These are phyloP conservation scores for Ceratina australensis DNA, from an alignment of 1,140 invertebrate species.

Conservation along the genomic window DNA sequence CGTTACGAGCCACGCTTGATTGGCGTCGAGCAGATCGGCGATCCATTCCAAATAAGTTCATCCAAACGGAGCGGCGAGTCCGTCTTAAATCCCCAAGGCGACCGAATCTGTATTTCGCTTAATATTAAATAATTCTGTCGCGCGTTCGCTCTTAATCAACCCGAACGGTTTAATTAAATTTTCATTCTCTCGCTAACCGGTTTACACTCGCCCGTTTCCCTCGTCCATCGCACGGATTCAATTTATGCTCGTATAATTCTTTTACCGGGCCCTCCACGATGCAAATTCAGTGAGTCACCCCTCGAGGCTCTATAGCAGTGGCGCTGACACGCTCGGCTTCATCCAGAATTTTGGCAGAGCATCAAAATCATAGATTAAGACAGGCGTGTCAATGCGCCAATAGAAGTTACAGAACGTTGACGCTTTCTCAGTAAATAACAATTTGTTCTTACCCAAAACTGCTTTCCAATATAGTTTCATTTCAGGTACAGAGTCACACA, in stretches of 20 bases:
- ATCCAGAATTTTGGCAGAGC: conserved; percentile 44
- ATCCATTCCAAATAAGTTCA: conserved; percentile 7
- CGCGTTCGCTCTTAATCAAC: not conserved
- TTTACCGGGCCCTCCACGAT: not conserved
- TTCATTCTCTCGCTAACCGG: not conserved
- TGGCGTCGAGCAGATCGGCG: not conserved
- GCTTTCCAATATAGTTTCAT: too few relatives aligned
- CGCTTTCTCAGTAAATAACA: conserved; percentile 10
- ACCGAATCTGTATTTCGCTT: conserved; percentile 9
- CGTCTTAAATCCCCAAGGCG: conserved; percentile 11
- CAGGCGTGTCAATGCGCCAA: conserved; percentile 29
- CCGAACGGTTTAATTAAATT: conserved; percentile 7
- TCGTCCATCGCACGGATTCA: not conserved
- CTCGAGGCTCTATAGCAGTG: not conserved
- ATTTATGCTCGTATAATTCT: not conserved
- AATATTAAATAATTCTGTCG: conserved; percentile 24
- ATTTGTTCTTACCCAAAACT: not conserved
- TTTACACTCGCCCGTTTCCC: not conserved
- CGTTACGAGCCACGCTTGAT: not conserved
- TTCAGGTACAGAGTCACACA: too few relatives aligned
- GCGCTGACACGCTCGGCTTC: conserved; percentile 22
- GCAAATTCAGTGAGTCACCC: conserved; percentile 5
- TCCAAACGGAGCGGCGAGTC: conserved; percentile 1
- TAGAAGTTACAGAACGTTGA: conserved; percentile 15
- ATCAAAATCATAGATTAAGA: conserved; percentile 44